Conservation (phyloP, 1,140 invertebrate genomes). For the Bombyx mandarina region DNA sequence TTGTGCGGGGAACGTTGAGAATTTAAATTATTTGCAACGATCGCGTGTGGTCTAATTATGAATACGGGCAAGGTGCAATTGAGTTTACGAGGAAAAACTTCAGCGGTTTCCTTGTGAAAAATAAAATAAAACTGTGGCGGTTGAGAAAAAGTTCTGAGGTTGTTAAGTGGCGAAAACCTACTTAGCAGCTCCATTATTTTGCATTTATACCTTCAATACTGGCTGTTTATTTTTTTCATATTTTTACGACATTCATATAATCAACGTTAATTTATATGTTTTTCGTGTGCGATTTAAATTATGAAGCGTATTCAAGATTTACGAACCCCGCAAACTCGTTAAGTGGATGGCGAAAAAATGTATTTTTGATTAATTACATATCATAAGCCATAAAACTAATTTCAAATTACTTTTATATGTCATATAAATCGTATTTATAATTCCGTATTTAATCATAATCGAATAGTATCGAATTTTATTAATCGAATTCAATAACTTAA, state of each 20-base stretch:
- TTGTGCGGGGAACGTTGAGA: conserved; percentile 50
- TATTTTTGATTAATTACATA: background rate
- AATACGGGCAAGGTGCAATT: conserved; percentile 34
- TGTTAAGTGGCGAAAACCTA: conserved; percentile 36
- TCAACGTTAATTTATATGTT: no score
- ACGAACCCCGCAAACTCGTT: no score
- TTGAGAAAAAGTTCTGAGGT: conserved; percentile 31
- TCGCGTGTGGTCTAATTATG: conserved; percentile 65
- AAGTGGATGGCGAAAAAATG: background rate
- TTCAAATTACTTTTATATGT: background rate
- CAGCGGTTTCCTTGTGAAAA: conserved; percentile 25
- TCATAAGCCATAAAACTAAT: background rate
- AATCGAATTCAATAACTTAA: no score
- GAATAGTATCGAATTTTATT: no score
- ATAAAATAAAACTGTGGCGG: conserved; percentile 36
- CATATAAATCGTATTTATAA: no score
- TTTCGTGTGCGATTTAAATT: no score
- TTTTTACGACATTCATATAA: no score
- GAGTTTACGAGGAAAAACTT: conserved; percentile 25
- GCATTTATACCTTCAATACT: conserved; percentile 14
- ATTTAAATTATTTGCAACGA: conserved; percentile 57
- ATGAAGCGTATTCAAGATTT: no score
- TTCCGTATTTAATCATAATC: no score
- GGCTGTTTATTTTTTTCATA: no score
- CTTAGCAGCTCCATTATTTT: conserved; percentile 28